A percentile compares a stretch with the other conserved stretches of the same genome.
Evolutionary conservation across 2,888 invertebrate species (phyloP).

Genomic region (Syrista parreyssii): DNA sequence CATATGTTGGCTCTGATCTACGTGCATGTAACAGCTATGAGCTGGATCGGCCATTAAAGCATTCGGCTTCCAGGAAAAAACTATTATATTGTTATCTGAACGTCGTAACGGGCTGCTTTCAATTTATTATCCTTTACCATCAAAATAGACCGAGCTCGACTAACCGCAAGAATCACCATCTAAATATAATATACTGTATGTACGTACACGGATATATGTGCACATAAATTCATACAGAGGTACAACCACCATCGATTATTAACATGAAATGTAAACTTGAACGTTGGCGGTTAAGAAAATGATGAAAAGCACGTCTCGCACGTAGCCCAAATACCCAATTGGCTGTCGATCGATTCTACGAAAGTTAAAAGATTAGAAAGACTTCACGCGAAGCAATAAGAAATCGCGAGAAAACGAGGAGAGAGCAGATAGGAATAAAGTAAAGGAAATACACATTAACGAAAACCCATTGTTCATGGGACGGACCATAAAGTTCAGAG

Average conservation of each 20-base stretch:
- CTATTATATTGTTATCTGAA: not conserved
- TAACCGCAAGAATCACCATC: not conserved
- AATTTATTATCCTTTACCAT: not conserved
- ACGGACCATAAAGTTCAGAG: not conserved
- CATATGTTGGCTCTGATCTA: not conserved
- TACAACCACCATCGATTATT: not conserved
- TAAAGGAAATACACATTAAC: not conserved
- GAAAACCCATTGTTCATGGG: not conserved
- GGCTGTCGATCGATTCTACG: not conserved
- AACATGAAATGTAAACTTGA: not conserved
- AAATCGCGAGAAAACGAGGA: not conserved
- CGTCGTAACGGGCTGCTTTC: not conserved
- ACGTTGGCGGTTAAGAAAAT: not conserved
- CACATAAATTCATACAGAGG: not conserved
- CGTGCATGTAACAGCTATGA: not conserved
- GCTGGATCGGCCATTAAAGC: constrained; percentile 2
- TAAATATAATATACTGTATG: not conserved
- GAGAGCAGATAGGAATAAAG: not conserved
- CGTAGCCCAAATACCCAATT: not conserved
- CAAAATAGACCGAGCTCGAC: not conserved
- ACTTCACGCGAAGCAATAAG: not conserved
- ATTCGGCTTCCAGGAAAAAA: not conserved
- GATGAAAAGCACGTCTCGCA: not conserved
- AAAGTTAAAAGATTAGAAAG: not conserved
- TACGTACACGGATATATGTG: not conserved